Conservation (phyloP, 2,888 invertebrate species). For the Macaria notata region DNA sequence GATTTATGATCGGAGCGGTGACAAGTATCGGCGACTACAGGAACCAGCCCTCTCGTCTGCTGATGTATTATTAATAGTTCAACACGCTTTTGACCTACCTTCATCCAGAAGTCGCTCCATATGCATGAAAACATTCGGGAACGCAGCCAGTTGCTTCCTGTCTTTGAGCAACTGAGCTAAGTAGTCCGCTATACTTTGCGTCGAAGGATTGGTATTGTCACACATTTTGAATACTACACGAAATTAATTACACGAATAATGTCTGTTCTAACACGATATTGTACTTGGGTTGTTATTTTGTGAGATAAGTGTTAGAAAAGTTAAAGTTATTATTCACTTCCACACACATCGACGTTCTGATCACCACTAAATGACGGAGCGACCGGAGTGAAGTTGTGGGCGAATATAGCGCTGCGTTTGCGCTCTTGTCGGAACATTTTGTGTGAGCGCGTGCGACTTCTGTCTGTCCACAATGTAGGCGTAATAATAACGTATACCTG, state of each 20-base stretch:
- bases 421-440: conserved; percentile 73
- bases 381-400: conserved; percentile 81
- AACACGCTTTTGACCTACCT: conserved; percentile 86
- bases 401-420: conserved; percentile 78
- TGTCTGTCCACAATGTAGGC: conserved; percentile 72
- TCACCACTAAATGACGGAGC: conserved; percentile 80
- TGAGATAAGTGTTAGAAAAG: conserved; percentile 79
- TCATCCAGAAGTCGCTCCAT: conserved; percentile 99
- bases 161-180: conserved; percentile 99
- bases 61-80: conserved; percentile 56
- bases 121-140: conserved; percentile 99
- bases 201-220: conserved; percentile 86
- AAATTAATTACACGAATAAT: conserved; percentile 74
- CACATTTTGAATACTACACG: conserved; percentile 76
- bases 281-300: conserved; percentile 80
- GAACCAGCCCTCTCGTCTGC: conserved; percentile 45
- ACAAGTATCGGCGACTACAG: conserved; percentile 61
- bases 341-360: conserved; percentile 79
- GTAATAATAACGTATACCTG: conserved; percentile 66
- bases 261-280: conserved; percentile 69
- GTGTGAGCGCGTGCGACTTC: conserved; percentile 77
- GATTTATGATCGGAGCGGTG: conserved; percentile 71
- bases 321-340: conserved; percentile 81
- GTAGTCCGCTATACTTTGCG: conserved; percentile 99
- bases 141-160: conserved; percentile 99